Evolutionary conservation across 2,113 vertebrate genomes (phyloP).

Genomic region (Seriola aureovittata): DNA sequence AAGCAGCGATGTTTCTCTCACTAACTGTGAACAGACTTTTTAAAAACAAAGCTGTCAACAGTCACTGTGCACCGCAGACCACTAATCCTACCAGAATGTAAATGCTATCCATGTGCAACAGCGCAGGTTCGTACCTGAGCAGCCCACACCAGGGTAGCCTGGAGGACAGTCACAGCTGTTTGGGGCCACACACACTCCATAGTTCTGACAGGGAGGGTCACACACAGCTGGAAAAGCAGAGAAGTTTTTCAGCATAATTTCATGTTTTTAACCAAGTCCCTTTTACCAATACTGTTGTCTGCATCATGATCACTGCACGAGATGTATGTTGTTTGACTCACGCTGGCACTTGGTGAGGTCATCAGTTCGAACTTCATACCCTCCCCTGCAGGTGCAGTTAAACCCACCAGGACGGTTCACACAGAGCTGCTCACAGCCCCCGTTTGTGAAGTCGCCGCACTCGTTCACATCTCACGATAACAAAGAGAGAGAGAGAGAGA

Average conservation of each 20-base stretch:
- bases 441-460: slow-evolving; percentile 83
- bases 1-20: not conserved
- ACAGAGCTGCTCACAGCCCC: slow-evolving; percentile 87
- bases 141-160: slow-evolving; percentile 87
- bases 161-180: slow-evolving; percentile 86
- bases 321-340: slow-evolving; percentile 69
- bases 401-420: slow-evolving; percentile 81
- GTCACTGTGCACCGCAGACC: not conserved
- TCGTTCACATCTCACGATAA: slow-evolving; percentile 83
- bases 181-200: slow-evolving; percentile 84
- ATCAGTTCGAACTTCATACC: slow-evolving; percentile 77
- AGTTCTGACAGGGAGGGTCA: slow-evolving; percentile 84
- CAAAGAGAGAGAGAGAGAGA: not conserved
- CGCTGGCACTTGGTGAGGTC: slow-evolving; percentile 83
- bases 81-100: not conserved
- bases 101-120: not conserved
- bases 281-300: not conserved
- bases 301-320: not conserved
- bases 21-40: not conserved
- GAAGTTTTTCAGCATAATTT: not conserved
- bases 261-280: rapidly evolving
- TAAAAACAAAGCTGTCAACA: not conserved
- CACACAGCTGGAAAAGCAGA: slow-evolving; percentile 81
- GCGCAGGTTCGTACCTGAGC: slow-evolving; percentile 80
- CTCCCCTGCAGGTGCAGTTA: slow-evolving; percentile 82